These are phyloP conservation scores for Actinernus sp. DNA, from an alignment of 92 coral and sea anemone species.

Conservation along the genomic window DNA sequence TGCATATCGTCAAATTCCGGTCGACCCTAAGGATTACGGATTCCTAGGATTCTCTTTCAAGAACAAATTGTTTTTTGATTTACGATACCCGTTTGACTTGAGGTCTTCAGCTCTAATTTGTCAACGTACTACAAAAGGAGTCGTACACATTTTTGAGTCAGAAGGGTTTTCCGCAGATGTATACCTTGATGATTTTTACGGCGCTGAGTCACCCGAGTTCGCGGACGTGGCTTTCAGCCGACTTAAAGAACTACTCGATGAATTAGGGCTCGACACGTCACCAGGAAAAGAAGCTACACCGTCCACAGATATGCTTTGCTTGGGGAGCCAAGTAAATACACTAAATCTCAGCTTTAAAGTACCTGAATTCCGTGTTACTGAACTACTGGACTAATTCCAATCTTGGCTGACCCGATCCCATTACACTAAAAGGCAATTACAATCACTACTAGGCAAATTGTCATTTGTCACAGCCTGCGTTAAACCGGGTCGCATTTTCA, in stretches of 20 bases:
- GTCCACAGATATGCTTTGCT: no score
- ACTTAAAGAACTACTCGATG: no score
- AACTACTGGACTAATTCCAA: slow-evolving; percentile 2
- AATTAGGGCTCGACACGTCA: no score
- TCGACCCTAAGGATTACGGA: slow-evolving; percentile 35
- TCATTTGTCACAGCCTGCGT: slow-evolving; percentile 38
- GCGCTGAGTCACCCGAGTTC: no score
- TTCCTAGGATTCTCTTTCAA: slow-evolving; percentile 15
- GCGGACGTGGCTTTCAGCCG: no score
- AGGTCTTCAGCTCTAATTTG: slow-evolving; percentile 18
- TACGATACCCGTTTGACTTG: slow-evolving; percentile 21
- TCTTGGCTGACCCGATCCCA: slow-evolving; percentile 4
- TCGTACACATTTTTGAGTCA: slow-evolving; percentile 2
- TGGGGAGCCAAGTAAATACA: no score
- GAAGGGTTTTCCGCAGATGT: slow-evolving; percentile 5
- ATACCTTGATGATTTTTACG: slow-evolving; percentile 44
- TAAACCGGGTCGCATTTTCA: slow-evolving; percentile 33
- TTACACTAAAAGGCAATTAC: slow-evolving; percentile 20
- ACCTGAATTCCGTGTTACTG: slow-evolving; percentile 15
- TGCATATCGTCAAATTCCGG: slow-evolving; percentile 48
- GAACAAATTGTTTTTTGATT: slow-evolving; percentile 5
- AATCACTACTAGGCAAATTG: slow-evolving; percentile 27
- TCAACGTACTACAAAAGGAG: slow-evolving; percentile 17
- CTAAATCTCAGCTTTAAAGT: no score
- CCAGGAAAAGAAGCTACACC: no score